Base-by-base conservation (phyloP, 2,797 vertebrate genomes). In the Periparus ater region DNA sequence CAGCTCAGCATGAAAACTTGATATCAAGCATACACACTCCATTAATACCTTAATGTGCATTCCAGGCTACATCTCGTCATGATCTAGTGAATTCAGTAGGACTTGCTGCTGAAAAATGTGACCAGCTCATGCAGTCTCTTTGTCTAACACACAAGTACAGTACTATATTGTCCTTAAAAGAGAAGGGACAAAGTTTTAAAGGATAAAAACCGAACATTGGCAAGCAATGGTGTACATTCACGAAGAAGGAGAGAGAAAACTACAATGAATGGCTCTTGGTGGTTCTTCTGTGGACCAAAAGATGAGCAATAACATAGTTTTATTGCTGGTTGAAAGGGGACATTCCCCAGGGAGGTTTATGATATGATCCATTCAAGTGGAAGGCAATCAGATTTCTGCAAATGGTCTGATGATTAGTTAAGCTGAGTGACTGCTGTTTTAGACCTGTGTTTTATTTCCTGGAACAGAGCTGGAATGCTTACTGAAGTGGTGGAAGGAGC, bases 21-120 rank as follows among this genome's bases (percentile, higher is more conserved):
- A 77, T 95, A 95, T 76, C 94, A 87, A 90, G 88, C 91, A 92
- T 87, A 78, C 63, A 95, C 89, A 83, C 83, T 94, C 96, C 85
- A 94, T 96, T 96, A 97, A 96, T 76, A 95, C 77, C 86, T 95
- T 87, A 96, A 96, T 97, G 85, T 92, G 80, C 83, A 78, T 95
- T 96, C 93, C 72, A 85, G 66, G 86, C 71, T 95, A 70, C 92
- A 93, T 94, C 73, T 96, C 14, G 4, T 60, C 90, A 86, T 11
- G 14, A 96, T 93, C 93, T 94, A 72, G 84, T 73, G 81, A 93
- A 96, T 95, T 89, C 86, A 88, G 76, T 65, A 80, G 76, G 94
- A 89, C 85, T 92, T 96, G 85, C 76, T 95, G 89, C 73, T 91
- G 84, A 93, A 96, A 97, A 96, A 86, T 87, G 75, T 71, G 80